Base-by-base conservation (phyloP, 1,140 invertebrate genomes). In the Chymomyza costata region DNA sequence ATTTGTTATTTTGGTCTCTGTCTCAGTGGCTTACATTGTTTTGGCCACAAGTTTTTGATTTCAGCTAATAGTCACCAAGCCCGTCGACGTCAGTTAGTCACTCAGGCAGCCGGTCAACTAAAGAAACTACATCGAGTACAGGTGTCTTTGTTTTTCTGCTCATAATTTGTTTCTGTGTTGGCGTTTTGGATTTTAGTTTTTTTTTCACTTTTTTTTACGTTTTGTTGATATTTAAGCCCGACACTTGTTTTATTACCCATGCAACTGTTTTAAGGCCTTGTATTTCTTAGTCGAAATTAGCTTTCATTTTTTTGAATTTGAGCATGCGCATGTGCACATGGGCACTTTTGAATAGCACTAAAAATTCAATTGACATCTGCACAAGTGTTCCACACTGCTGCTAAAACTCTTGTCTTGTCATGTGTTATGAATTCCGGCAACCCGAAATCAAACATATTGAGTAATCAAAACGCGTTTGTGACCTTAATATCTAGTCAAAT, bases 371-470 rank as follows among this genome's bases (percentile, higher is more conserved):
- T 48, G 54, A 81, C 73, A 80, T 63, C 68, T 80, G 73, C 35
- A 56, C 52, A 61, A 80, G 73, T 80, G 73, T 10, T 16, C 11
- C 11, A 14, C 11, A 7, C 2, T 14, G 52, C 48, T 41, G 47
- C 38, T 28, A 38, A 52, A 46, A 19, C 53, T 58, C 41, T 49
- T 43, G 40, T 48, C 15, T 31, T n/a, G n/a, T n/a, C 54, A 58
- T 34, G 39, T 49, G 71, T 62, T 62, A 60, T 41, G 61, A 55
- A 62, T 65, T n/a, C n/a, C n/a, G n/a, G n/a, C n/a, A n/a, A n/a
- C 62, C 46, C 49, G 54, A 83, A 82, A 83, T 78, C 59, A 82
- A 83, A 63, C 80, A 82, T 82, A 82, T 82, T 82, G 80, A 83
- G 63, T 83, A 82, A 82, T 83, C 80, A 83, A 78, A 82, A 48